Evolutionary conservation across 1,140 invertebrate genomes (phyloP).

Genomic region (Mya arenaria): DNA sequence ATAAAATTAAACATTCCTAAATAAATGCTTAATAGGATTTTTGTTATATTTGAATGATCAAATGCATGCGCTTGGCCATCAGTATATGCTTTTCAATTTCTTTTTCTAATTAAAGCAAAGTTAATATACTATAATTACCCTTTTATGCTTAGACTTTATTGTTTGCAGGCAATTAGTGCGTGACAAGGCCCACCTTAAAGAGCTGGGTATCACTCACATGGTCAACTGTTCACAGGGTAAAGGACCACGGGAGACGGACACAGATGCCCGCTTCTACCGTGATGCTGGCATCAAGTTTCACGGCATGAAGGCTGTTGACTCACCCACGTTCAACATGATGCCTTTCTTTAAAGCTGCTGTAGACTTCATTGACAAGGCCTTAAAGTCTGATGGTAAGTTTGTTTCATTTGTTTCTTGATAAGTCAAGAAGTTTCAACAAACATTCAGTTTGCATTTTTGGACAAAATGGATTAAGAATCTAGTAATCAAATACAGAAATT

Average conservation of each 20-base stretch:
- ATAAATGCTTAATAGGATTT: no score
- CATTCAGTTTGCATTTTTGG: no score
- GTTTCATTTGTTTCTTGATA: no score
- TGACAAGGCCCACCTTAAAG: slow-evolving; percentile 74
- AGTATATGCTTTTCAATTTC: no score
- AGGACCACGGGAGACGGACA: slow-evolving; percentile 77
- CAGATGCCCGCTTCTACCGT: slow-evolving; percentile 83
- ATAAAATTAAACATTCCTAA: no score
- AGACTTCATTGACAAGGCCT: slow-evolving; percentile 90
- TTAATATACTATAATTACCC: no score
- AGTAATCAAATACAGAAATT: no score
- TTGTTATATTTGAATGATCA: no score
- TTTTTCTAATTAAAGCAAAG: no score
- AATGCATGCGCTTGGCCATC: no score
- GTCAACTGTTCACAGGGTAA: slow-evolving; percentile 81
- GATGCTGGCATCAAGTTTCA: slow-evolving; percentile 88
- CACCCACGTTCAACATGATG: slow-evolving; percentile 88
- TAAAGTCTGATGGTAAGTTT: slow-evolving; percentile 82
- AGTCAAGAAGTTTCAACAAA: no score
- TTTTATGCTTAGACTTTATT: neutral
- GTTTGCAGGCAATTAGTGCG: slow-evolving; percentile 77
- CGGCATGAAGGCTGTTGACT: slow-evolving; percentile 90
- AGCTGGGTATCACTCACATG: slow-evolving; percentile 80
- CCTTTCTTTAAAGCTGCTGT: slow-evolving; percentile 89
- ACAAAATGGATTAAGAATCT: no score